phyloP scores from a whole-genome alignment of 2,888 invertebrate species.

The Eupithecia exiguata region DNA sequence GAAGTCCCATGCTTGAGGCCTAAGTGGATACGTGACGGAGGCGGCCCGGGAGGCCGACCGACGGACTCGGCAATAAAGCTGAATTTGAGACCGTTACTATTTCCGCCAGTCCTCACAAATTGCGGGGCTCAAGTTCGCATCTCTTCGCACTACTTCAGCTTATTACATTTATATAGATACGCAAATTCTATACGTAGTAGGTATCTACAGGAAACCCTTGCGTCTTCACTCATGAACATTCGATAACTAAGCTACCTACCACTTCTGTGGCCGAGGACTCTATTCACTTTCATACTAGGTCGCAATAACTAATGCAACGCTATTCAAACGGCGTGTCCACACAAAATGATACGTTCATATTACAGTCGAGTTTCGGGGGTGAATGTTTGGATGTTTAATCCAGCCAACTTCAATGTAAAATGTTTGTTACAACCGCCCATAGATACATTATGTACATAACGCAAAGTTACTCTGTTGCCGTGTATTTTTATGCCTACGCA shows the following conservation, averaged over 20 bases:
- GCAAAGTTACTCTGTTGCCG: too few species aligned
- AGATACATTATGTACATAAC: too few species aligned
- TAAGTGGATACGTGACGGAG: conserved; percentile 16
- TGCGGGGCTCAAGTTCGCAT: conserved; percentile 1
- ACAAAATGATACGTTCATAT: too few species aligned
- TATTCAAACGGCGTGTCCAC: neutral
- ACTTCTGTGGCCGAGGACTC: neutral
- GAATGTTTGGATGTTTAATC: too few species aligned
- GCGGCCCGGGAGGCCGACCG: neutral
- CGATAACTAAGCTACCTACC: neutral
- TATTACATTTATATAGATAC: neutral
- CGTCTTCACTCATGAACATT: neutral
- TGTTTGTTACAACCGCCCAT: too few species aligned
- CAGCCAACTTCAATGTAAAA: too few species aligned
- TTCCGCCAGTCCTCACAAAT: neutral
- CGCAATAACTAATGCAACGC: neutral
- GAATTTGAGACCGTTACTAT: neutral
- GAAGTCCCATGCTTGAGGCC: conserved; percentile 7
- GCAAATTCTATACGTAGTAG: neutral
- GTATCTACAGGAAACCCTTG: neutral
- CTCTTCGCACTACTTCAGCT: conserved; percentile 1
- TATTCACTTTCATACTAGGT: neutral
- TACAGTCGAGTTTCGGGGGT: too few species aligned
- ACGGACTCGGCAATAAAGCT: conserved; percentile 2
- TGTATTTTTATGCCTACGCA: too few species aligned